A percentile compares a stretch with the other conserved stretches of the same genome.
Evolutionary conservation across 2,797 vertebrate species (phyloP).

Genomic region (Pseudotriccus pelzelni): DNA sequence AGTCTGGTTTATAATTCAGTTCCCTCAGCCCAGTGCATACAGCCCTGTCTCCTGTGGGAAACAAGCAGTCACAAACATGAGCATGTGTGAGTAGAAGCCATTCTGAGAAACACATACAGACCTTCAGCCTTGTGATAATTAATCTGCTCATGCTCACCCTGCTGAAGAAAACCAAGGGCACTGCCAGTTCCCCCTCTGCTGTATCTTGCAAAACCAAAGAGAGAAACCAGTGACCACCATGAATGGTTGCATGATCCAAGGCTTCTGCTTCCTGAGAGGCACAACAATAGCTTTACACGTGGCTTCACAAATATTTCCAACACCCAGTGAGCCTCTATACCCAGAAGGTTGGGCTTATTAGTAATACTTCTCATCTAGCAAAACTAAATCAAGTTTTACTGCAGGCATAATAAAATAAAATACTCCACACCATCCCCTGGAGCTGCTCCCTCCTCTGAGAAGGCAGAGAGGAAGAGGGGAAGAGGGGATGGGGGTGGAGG

Average conservation of each 20-base stretch:
- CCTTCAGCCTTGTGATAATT: background rate
- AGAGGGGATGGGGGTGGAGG: background rate
- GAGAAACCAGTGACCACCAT: background rate
- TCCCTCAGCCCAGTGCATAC: fast-evolving
- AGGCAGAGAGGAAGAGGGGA: background rate
- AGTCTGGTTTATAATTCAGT: background rate
- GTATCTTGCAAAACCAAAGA: background rate
- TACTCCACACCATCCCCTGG: background rate
- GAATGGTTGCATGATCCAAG: background rate
- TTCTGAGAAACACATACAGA: background rate
- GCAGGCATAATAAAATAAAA: background rate
- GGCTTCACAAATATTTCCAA: background rate
- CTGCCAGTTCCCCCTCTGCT: background rate
- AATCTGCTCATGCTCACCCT: background rate
- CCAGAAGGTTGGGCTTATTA: background rate
- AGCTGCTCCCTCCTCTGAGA: background rate
- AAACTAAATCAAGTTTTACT: background rate
- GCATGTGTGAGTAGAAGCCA: fast-evolving
- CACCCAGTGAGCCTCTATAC: background rate
- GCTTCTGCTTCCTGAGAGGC: background rate
- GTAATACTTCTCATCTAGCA: background rate
- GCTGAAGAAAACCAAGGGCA: background rate
- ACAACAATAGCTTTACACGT: background rate
- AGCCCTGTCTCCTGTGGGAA: background rate
- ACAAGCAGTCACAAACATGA: background rate